Conservation (phyloP, 2,888 invertebrate species). For the Parochlus steinenii region DNA sequence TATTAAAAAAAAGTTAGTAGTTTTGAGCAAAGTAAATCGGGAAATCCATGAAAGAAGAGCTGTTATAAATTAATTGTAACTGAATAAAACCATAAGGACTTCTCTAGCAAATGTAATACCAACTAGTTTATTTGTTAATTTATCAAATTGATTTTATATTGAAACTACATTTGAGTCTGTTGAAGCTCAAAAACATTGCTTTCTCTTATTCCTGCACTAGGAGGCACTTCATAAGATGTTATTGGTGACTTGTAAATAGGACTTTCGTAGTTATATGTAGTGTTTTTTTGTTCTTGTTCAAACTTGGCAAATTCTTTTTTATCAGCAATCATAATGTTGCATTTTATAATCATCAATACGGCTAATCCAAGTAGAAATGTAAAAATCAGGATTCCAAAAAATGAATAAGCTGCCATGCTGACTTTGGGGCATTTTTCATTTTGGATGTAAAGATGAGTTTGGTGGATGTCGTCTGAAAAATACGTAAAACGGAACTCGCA, state of each 20-base stretch:
- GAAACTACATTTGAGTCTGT: too few species aligned
- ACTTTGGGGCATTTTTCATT: constrained; percentile 19
- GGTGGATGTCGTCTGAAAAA: constrained; percentile 16
- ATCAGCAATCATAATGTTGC: constrained; percentile 33
- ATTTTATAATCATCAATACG: constrained; percentile 29
- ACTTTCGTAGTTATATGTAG: constrained; percentile 31
- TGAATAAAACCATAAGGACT: too few species aligned
- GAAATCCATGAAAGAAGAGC: too few species aligned
- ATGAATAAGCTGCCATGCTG: constrained; percentile 18
- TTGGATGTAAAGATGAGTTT: constrained; percentile 21
- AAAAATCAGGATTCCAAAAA: constrained; percentile 29
- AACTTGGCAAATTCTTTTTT: constrained; percentile 38
- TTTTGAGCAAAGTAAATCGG: too few species aligned
- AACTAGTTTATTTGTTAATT: too few species aligned
- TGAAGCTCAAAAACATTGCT: constrained; percentile 5
- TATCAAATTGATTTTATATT: too few species aligned
- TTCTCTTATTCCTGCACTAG: constrained; percentile 17
- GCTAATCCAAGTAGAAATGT: constrained; percentile 34
- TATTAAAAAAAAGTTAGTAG: too few species aligned
- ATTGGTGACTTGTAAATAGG: constrained; percentile 48
- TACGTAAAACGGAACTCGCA: constrained; percentile 26
- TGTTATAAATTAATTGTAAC: too few species aligned
- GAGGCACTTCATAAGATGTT: constrained; percentile 37
- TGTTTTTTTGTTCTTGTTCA: constrained; percentile 28
- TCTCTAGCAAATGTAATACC: too few species aligned